Evolutionary conservation across 2,888 invertebrate species (phyloP), one percentile per base, ranked within the genome.

Genomic region (Ctenicera cuprea): DNA sequence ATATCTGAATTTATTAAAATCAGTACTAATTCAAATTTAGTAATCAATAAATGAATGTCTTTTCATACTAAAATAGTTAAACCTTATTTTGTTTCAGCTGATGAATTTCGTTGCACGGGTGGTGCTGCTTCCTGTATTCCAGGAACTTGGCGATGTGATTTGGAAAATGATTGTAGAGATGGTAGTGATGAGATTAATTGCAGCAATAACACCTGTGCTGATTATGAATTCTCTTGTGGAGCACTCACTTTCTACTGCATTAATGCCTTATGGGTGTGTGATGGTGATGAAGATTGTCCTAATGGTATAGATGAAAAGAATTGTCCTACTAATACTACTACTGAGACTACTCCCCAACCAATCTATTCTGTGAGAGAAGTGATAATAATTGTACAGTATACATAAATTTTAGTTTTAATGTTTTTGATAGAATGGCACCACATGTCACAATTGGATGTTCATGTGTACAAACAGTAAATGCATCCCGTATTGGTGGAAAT

Each of bases 401-500:
- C n/a, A n/a, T n/a, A n/a, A n/a, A n/a, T n/a, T n/a, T n/a, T n/a
- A n/a, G n/a, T n/a, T n/a, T n/a, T n/a, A n/a, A n/a, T n/a, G n/a
- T n/a, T n/a, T n/a, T n/a, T n/a, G n/a, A n/a, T n/a, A n/a, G n/a
- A 84, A 84, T 71, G 81, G 82, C 22, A 81, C 82, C 5, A 87
- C 89, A 0, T 94, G 94, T 80, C 89, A 90, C n/a, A n/a, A 92
- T 76, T 94, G 93, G 93, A 94, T 94, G 94, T 94, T 94, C 83
- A 90, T 89, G 77, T 95, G 95, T 81, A 87, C 88, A 14, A 93
- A 93, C 79, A 89, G 88, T 9, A 91, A 91, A 83, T 94, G 94
- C 81, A 89, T 94, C 52, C 94, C 94, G 0, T 91, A 91, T 76
- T 94, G 94, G 93, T 94, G 94, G 95, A 91, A 93, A 76, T 95